phyloP scores from a whole-genome alignment of 2,797 vertebrate genomes.

The Austrolebias charrua region DNA sequence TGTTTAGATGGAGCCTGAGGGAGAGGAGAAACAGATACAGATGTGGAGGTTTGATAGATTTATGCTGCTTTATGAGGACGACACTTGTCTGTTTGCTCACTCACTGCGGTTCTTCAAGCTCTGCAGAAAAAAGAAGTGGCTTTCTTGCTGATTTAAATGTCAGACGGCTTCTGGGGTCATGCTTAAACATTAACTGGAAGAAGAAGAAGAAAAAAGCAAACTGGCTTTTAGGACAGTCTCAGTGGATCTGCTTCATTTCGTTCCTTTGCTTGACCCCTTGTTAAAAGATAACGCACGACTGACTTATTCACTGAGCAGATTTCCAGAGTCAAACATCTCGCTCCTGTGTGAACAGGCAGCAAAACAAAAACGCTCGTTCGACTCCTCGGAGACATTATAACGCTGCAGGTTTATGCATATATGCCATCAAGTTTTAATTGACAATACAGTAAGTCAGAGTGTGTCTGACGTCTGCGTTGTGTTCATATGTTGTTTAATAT shows the following conservation, averaged over 20 bases:
- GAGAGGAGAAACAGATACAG: conserved; percentile 21
- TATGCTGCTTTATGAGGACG: conserved; percentile 8
- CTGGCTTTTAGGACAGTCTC: no score
- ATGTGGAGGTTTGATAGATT: conserved; percentile 42
- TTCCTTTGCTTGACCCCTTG: neutral
- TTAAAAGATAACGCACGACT: neutral
- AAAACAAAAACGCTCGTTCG: neutral
- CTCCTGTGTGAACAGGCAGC: neutral
- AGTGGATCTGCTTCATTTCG: neutral
- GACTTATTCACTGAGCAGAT: neutral
- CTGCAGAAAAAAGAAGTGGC: conserved; percentile 8
- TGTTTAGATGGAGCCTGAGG: conserved; percentile 37
- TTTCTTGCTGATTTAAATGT: conserved; percentile 1
- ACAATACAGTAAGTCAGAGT: no score
- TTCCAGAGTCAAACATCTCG: conserved; percentile 2
- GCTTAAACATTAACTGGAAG: neutral
- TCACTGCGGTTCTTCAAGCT: conserved; percentile 1
- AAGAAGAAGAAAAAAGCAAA: no score
- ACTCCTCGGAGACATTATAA: neutral
- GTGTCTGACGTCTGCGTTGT: no score
- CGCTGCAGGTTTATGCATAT: neutral
- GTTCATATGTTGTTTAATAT: no score
- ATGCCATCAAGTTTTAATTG: neutral
- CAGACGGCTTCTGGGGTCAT: neutral
- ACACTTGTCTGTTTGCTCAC: conserved; percentile 1